Base-by-base conservation (phyloP, 2,888 invertebrate species). In the Uropetala carovei region DNA sequence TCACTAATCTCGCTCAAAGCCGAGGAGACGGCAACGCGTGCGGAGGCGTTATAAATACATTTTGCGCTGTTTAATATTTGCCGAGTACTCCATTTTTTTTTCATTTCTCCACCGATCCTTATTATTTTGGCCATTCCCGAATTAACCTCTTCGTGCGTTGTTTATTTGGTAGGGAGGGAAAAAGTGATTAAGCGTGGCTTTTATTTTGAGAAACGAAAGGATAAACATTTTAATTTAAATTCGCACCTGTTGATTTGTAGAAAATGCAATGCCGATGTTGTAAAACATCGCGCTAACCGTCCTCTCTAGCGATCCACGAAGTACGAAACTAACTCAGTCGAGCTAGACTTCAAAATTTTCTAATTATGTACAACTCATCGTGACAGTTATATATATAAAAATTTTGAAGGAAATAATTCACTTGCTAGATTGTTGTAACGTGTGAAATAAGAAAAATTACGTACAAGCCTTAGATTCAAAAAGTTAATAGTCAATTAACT, bases 211-310 rank as follows among this genome's bases (percentile, higher is more conserved):
- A 43, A 43, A 43, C 43, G 43, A 43, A 43, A 43, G 43, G 43
- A 75, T 75, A 75, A 75, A 75, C 75, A 75, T n/a, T 75, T 75
- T 13, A 27, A 27, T 75, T 75, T 75, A 75, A 43, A 4, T 75
- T 22, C 27, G 75, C 75, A 75, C 75, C 75, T 75, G 75, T 75
- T 75, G 75, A 75, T 75, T 75, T 75, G 11, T 75, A 27, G 75
- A 75, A 75, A 22, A 75, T 22, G 22, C 22, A 27, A 27, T 43
- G 27, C 75, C 13, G 75, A 2, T 27, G 18, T 13, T 75, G 27
- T 75, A 75, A 75, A 27, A 75, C 22, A 75, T 43, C 3, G 43
- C 43, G 43, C 43, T 5, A 43, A 43, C 43, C 43, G 43, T 43
- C 5, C 43, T 43, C 43, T 43, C 5, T 1, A 43, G 43, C 43